phyloP scores from a whole-genome alignment of 2,888 invertebrate species.

The Nowickia ferox region DNA sequence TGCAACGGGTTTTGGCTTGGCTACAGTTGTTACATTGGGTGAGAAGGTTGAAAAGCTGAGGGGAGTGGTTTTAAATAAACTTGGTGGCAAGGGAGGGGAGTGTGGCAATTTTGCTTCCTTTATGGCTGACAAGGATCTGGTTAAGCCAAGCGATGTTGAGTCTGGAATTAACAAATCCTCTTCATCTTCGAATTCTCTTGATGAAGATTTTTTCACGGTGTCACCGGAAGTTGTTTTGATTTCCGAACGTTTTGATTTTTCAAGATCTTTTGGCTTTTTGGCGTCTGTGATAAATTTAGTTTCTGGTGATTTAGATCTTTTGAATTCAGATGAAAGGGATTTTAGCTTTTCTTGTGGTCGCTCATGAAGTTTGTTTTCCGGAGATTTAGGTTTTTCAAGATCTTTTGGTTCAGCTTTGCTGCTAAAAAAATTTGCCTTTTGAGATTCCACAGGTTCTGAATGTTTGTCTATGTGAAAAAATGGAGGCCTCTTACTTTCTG shows the following conservation, averaged over 20 bases:
- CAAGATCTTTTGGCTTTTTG: slow-evolving; percentile 27
- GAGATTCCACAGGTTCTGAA: slow-evolving; percentile 18
- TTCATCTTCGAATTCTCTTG: slow-evolving; percentile 60
- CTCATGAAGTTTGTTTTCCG: slow-evolving; percentile 26
- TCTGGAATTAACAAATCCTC: slow-evolving; percentile 62
- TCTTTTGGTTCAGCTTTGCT: slow-evolving; percentile 18
- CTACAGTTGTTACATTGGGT: slow-evolving; percentile 51
- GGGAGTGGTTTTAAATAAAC: slow-evolving; percentile 80
- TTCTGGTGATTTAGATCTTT: slow-evolving; percentile 20
- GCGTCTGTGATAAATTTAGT: not conserved
- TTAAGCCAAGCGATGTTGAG: slow-evolving; percentile 57
- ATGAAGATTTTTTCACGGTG: not conserved
- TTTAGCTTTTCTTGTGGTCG: slow-evolving; percentile 47
- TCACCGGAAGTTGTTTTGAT: slow-evolving; percentile 54
- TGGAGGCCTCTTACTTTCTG: slow-evolving; percentile 71
- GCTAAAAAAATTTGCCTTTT: slow-evolving; percentile 17
- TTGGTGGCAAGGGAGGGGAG: slow-evolving; percentile 82
- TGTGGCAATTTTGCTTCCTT: slow-evolving; percentile 78
- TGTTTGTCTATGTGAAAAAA: slow-evolving; percentile 59
- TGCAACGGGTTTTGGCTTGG: slow-evolving; percentile 56
- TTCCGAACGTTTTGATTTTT: slow-evolving; percentile 57
- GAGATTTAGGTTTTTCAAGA: slow-evolving; percentile 19
- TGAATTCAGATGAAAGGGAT: slow-evolving; percentile 28
- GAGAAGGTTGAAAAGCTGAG: slow-evolving; percentile 76
- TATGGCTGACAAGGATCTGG: slow-evolving; percentile 73